phyloP scores from a whole-genome alignment of 2,888 invertebrate species.

The Polymixis lichenea region DNA sequence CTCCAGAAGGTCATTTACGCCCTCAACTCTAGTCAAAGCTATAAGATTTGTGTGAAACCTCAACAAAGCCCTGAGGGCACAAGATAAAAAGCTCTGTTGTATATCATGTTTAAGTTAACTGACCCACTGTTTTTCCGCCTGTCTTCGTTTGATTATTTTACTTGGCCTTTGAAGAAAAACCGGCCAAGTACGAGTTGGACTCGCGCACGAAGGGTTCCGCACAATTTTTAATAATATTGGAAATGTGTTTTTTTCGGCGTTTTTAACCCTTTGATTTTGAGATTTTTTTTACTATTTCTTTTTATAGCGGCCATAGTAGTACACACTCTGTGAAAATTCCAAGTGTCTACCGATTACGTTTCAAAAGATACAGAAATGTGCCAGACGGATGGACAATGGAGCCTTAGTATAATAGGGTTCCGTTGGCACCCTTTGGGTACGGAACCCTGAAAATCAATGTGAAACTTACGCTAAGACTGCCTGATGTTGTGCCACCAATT shows the following conservation, averaged over 20 bases:
- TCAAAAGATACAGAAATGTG: background rate
- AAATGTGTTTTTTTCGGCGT: too few relatives aligned
- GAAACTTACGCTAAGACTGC: conserved; percentile 77
- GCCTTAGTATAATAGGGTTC: background rate
- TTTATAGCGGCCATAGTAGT: background rate
- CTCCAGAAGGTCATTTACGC: background rate
- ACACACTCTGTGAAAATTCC: background rate
- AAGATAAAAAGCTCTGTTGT: background rate
- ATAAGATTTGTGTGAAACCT: background rate
- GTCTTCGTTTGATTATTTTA: background rate
- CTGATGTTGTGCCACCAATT: conserved; percentile 80
- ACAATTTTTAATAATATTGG: too few relatives aligned
- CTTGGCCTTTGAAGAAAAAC: background rate
- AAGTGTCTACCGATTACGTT: background rate
- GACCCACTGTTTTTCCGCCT: background rate
- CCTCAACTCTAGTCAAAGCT: background rate
- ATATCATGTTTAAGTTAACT: background rate
- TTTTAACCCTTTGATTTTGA: background rate
- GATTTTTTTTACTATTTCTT: background rate
- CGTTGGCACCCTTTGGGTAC: background rate
- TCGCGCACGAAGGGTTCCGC: background rate
- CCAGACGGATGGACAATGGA: background rate
- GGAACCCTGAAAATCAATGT: background rate
- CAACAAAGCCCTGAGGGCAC: background rate
- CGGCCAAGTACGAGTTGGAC: too few relatives aligned